Percentiles rank a stretch among this genome's conserved stretches.
Conservation (phyloP, 1,140 invertebrate species). For the Drosophila lacertosa region DNA sequence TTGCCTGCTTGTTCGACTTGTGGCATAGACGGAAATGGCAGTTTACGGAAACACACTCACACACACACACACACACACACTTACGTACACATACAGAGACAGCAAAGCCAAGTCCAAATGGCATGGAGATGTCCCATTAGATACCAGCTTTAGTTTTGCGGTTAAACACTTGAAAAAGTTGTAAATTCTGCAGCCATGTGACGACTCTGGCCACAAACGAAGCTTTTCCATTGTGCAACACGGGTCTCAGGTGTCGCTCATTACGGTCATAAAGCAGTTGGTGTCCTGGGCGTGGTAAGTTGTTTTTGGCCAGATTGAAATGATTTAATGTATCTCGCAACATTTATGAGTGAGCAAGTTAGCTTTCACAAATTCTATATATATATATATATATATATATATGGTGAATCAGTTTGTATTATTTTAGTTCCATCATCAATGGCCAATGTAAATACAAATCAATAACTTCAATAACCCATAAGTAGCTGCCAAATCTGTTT, state of each 20-base stretch:
- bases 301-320: constrained; percentile 35
- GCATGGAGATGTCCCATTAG: constrained; percentile 76
- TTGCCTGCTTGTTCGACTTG: constrained; percentile 42
- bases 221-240: constrained; percentile 34
- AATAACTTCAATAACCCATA: background rate
- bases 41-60: constrained; percentile 75
- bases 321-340: background rate
- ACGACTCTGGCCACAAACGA: constrained; percentile 26
- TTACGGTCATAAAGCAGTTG: constrained; percentile 55
- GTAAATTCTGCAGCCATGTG: constrained; percentile 59
- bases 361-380: background rate
- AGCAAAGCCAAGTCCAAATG: constrained; percentile 69
- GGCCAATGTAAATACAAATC: background rate
- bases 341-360: background rate
- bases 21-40: constrained; percentile 70
- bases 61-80: constrained; percentile 35
- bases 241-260: constrained; percentile 65
- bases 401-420: too few species aligned
- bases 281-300: constrained; percentile 36
- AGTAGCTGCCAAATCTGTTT: constrained; percentile 11
- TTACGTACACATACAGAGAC: constrained; percentile 25
- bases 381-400: too few species aligned
- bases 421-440: background rate
- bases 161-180: constrained; percentile 59
- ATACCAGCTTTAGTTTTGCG: constrained; percentile 65